Evolutionary conservation across 2,888 invertebrate genomes (phyloP).

Genomic region (Acrobasis suavella): DNA sequence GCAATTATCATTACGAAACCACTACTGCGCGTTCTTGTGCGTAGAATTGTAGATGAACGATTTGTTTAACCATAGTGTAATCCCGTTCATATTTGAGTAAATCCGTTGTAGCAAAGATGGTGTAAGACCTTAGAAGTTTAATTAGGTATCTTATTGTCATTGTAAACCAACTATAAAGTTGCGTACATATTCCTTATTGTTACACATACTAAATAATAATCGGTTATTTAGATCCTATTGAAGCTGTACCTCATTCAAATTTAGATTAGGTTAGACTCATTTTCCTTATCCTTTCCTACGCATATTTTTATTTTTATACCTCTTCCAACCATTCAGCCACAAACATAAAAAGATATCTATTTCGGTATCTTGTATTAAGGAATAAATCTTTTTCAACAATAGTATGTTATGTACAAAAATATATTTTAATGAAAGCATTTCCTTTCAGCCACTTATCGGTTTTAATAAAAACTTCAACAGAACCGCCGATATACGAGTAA

Average conservation of each 20-base stretch:
- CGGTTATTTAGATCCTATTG: too few species aligned
- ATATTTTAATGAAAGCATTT: background rate
- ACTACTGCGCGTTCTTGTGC: conserved; percentile 40
- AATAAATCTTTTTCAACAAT: too few species aligned
- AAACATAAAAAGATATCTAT: too few species aligned
- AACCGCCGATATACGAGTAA: background rate
- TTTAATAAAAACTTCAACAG: background rate
- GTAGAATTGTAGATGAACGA: conserved; percentile 45
- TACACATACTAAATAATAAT: background rate
- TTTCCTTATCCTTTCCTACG: too few species aligned
- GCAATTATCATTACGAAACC: conserved; percentile 68
- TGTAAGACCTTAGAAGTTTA: background rate
- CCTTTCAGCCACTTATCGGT: background rate
- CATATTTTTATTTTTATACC: too few species aligned
- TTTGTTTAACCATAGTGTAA: conserved; percentile 41
- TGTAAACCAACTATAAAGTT: background rate
- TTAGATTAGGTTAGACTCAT: too few species aligned
- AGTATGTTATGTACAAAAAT: background rate
- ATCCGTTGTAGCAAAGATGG: conserved; percentile 7
- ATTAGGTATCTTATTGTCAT: conserved; percentile 17
- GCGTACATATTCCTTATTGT: background rate
- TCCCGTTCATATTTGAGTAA: conserved; percentile 36
- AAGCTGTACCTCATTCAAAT: too few species aligned
- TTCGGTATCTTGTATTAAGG: too few species aligned
- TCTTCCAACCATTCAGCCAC: too few species aligned